Evolutionary conservation across 2,888 invertebrate species (phyloP), one percentile per base, ranked within the genome.

Genomic region (Dicranocentrus wangi): DNA sequence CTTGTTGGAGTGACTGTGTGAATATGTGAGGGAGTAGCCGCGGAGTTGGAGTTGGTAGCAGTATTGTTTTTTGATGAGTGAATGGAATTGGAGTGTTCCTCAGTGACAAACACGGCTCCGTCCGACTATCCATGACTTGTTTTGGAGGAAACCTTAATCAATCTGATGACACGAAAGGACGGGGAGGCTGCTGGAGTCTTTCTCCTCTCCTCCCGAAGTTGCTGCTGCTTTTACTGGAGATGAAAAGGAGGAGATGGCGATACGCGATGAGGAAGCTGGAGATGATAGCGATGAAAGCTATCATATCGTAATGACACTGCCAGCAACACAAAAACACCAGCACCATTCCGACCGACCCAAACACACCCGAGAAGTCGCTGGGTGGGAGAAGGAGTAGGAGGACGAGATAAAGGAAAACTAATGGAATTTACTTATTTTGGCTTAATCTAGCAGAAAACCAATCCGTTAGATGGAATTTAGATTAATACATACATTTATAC

Each of bases 401-500:
- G 32, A 43, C 15, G 25, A 76, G 58, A 68, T 43, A 79, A 71
- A 63, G 66, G 72, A 58, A 79, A 71, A 72, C 79, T 80, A 80
- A 80, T 80, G 79, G 79, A 80, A 80, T 80, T 80, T 80, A 68
- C 79, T 80, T 80, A 80, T 80, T 80, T 80, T 61, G 65, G 72
- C 72, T 58, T 80, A 80, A 80, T 80, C 79, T 72, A 80, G 58
- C 72, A 72, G 72, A 80, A 80, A 80, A 80, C 79, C 79, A 80
- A 80, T 80, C 79, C 79, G 72, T 66, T 80, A 80, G 79, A 80
- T 80, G 79, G 79, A 80, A 80, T 80, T 80, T 80, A 80, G 79
- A 80, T 80, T 72, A 79, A 79, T 79, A 80, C 71, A 80, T 72
- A 66, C 77, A 32, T 32, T 32, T 32, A 32, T 32, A 32, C 32